Evolutionary conservation across 30 jellyfish, hydroid and myxozoan species (phyloP), one percentile per base, ranked within the genome.

Genomic region (Nemopilema nomurai): DNA sequence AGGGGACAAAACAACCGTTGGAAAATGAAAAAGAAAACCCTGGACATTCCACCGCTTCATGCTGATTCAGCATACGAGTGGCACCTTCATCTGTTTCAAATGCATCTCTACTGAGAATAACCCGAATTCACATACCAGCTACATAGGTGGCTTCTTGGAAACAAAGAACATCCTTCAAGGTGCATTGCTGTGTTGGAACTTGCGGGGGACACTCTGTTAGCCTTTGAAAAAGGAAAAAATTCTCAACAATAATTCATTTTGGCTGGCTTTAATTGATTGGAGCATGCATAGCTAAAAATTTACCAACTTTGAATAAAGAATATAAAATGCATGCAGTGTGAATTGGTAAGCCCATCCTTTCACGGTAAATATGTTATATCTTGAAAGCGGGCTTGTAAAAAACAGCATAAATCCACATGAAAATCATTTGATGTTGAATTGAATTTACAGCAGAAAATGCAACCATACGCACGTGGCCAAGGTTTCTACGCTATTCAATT

Each of bases 161-260:
- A 26, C 87, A 83, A n/a, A 28, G 28, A 6, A 90, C 80, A 8
- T 77, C 91, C 19, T 68, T 77, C 41, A 90, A 29, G 32, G 16
- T 20, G 74, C 97, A 90, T 51, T 84, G 70, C 18, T 29, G 62
- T 4, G 82, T n/a, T 4, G 90, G 65, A 24, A 74, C 6, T 52
- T 84, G 68, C 18, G 97, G 97, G 8, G 97, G 97, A 78, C 95
- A 90, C 0, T 92, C 79, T 31, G 24, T 66, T 62, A 74, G 71
- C 64, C 97, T 90, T n/a, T 24, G 66, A 80, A 1, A 26, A 0
- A 9, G 32, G 50, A 66, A 1, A n/a, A n/a, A n/a, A n/a, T n/a
- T n/a, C n/a, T n/a, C n/a, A n/a, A n/a, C n/a, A n/a, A n/a, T n/a
- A n/a, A n/a, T n/a, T n/a, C n/a, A n/a, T n/a, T n/a, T n/a, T n/a